A percentile compares a stretch with the other conserved stretches of the same genome.
These are phyloP conservation scores for Myotis myotis DNA, from an alignment of 2,797 vertebrate genomes.

Conservation along the genomic window DNA sequence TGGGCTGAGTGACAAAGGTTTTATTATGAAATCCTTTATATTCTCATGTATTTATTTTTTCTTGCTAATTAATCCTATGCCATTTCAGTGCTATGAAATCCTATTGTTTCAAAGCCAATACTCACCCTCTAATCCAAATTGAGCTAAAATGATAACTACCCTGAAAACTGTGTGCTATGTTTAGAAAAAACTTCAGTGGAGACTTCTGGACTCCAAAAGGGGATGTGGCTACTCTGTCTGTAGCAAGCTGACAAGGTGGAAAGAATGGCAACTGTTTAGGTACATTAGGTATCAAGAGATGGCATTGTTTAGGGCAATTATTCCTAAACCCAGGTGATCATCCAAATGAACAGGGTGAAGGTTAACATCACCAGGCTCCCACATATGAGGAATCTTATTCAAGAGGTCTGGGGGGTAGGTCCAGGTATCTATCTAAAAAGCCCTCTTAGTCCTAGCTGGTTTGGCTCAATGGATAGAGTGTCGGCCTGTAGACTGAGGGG, in stretches of 20 bases:
- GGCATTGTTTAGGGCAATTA: neutral
- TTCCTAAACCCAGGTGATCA: neutral
- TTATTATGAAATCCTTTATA: neutral
- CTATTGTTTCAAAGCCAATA: neutral
- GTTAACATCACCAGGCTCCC: neutral
- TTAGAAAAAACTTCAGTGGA: neutral
- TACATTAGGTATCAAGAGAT: neutral
- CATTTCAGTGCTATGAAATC: neutral
- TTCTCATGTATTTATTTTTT: neutral
- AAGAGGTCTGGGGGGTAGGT: neutral
- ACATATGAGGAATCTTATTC: neutral
- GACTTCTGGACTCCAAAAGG: neutral
- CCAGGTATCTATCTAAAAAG: neutral
- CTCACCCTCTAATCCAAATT: neutral
- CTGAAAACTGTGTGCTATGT: neutral
- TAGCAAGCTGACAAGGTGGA: neutral
- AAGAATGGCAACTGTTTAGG: neutral
- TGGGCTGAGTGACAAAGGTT: neutral
- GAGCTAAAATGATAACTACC: neutral
- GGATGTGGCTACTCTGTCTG: neutral
- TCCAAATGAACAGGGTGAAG: neutral
- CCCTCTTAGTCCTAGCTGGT: neutral
- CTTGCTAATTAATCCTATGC: neutral
- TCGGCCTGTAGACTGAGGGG: no score
- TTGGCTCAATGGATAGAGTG: no score